phyloP scores from a whole-genome alignment of 2,797 vertebrate genomes.

The Megalops cyprinoides region DNA sequence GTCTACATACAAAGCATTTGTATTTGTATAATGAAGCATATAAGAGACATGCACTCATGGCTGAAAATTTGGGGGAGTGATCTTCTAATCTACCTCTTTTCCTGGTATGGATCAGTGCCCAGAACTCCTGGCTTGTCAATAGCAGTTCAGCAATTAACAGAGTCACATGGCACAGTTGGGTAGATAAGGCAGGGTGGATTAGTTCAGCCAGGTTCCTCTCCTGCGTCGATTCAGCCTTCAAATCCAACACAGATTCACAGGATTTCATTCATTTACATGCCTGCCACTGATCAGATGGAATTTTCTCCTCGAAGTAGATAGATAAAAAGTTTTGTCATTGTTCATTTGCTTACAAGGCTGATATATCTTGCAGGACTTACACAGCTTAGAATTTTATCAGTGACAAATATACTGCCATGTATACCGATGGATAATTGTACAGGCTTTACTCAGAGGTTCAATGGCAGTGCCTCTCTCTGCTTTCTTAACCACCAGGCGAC shows the following conservation, averaged over 20 bases:
- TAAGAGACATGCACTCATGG: not conserved
- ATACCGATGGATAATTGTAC: no score
- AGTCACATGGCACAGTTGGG: not conserved
- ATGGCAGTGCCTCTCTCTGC: no score
- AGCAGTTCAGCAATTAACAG: slow-evolving; percentile 6
- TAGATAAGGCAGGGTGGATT: slow-evolving; percentile 12
- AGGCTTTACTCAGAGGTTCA: no score
- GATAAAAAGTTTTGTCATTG: not conserved
- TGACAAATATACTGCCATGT: no score
- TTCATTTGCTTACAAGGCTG: not conserved
- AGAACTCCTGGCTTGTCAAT: slow-evolving; percentile 7
- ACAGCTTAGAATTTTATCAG: no score
- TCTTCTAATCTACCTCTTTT: slow-evolving; percentile 11
- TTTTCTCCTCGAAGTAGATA: not conserved
- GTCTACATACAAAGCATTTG: no score
- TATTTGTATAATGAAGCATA: not conserved
- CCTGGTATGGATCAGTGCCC: slow-evolving; percentile 17
- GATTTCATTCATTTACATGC: slow-evolving; percentile 6
- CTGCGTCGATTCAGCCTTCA: not conserved
- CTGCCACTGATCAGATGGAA: not conserved
- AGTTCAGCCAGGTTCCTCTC: slow-evolving; percentile 19
- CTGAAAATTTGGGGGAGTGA: slow-evolving; percentile 3
- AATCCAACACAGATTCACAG: not conserved
- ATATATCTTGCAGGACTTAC: not conserved
- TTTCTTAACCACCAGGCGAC: no score